Conservation (phyloP, 30 jellyfish, hydroid and myxozoan species). For the Hydra vulgaris region DNA sequence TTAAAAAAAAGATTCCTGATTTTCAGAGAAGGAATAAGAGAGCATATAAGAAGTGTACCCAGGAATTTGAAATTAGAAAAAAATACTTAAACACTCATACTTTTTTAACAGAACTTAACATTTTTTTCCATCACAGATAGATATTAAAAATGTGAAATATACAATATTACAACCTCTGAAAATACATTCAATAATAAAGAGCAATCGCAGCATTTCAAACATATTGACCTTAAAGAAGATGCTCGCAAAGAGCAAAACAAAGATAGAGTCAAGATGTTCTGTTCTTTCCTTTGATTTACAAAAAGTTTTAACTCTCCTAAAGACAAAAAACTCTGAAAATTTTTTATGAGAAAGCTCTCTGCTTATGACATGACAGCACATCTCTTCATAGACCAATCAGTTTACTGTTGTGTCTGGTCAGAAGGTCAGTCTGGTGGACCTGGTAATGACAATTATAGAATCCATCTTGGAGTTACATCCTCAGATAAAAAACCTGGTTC, state of each 20-base stretch:
- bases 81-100: not conserved
- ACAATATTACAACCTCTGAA: not conserved
- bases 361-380: too few species aligned
- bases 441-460: not conserved
- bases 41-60: not conserved
- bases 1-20: not conserved
- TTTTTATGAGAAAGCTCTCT: not conserved
- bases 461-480: not conserved
- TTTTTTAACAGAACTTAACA: not conserved
- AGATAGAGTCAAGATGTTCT: not conserved
- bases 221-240: too few species aligned
- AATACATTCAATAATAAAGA: not conserved
- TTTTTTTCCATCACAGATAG: not conserved
- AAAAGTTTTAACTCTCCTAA: not conserved
- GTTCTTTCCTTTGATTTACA: not conserved
- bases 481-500: not conserved
- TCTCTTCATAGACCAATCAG: too few species aligned
- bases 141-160: not conserved
- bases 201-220: too few species aligned
- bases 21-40: not conserved
- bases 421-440: not conserved
- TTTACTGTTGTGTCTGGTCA: too few species aligned
- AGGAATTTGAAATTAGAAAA: not conserved
- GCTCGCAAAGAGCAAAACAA: too few species aligned
- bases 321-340: not conserved